Evolutionary conservation across 2,113 vertebrate species (phyloP).

Genomic region (Asarcornis scutulata): DNA sequence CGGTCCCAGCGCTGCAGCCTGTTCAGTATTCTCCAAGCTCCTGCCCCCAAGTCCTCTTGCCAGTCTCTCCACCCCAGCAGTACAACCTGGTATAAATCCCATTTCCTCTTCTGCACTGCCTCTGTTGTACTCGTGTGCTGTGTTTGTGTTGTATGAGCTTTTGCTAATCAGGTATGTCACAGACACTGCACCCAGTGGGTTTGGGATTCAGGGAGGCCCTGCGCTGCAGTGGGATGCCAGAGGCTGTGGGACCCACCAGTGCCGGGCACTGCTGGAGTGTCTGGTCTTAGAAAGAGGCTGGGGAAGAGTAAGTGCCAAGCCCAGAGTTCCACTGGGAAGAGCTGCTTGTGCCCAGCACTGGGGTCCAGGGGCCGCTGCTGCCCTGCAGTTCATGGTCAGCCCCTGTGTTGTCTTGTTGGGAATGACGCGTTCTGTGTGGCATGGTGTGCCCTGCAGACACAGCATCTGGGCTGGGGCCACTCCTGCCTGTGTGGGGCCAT

Average conservation of each 20-base stretch:
- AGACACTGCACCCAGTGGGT: neutral
- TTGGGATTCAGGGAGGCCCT: neutral
- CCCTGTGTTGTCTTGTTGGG: neutral
- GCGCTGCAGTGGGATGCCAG: neutral
- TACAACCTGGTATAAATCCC: conserved; percentile 95
- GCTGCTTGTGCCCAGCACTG: neutral
- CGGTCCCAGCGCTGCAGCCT: conserved; percentile 89
- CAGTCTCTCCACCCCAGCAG: conserved; percentile 98
- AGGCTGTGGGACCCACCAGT: neutral
- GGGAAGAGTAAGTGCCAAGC: neutral
- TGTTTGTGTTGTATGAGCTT: conserved; percentile 57
- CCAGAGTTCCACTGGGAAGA: neutral
- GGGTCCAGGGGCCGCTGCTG: neutral
- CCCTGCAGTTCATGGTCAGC: neutral
- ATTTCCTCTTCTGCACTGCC: conserved; percentile 59
- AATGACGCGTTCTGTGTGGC: fast-evolving
- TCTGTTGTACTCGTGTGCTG: conserved; percentile 50
- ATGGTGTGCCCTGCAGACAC: neutral
- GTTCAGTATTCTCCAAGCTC: conserved; percentile 93
- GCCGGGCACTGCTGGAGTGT: neutral
- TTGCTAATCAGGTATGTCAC: neutral
- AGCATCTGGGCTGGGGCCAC: neutral
- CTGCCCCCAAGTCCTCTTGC: conserved; percentile 99
- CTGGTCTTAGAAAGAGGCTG: neutral
- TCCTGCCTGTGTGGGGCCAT: neutral